Percentiles rank a stretch among this genome's conserved stretches.
These are phyloP conservation scores for Drosophila tani DNA, from an alignment of 1,140 invertebrate species.

Conservation along the genomic window DNA sequence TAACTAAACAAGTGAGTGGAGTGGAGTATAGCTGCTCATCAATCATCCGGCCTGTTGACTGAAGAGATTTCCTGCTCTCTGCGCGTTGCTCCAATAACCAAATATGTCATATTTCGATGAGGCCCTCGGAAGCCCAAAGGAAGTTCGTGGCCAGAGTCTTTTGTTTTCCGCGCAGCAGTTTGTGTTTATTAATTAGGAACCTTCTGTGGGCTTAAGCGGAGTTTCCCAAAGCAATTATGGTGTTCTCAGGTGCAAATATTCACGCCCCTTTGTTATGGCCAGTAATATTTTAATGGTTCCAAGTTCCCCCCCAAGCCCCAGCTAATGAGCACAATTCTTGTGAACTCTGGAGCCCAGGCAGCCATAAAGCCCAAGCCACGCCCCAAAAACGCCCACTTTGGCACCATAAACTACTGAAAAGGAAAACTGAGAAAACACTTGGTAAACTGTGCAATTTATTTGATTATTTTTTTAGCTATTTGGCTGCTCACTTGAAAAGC, in stretches of 20 bases:
- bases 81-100: slow-evolving; percentile 67
- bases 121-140: slow-evolving; percentile 19
- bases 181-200: slow-evolving; percentile 52
- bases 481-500: slow-evolving; percentile 48
- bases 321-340: slow-evolving; percentile 43
- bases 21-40: slow-evolving; percentile 52
- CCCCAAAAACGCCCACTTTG: slow-evolving; percentile 31
- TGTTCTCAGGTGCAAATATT: slow-evolving; percentile 50
- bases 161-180: slow-evolving; percentile 35
- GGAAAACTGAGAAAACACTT: slow-evolving; percentile 18
- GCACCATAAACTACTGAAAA: slow-evolving; percentile 64
- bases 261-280: slow-evolving; percentile 34
- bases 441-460: slow-evolving; percentile 44
- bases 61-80: slow-evolving; percentile 61
- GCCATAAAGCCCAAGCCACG: slow-evolving; percentile 22
- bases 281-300: slow-evolving; percentile 27
- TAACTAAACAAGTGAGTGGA: slow-evolving; percentile 40
- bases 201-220: not conserved
- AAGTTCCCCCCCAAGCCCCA: not conserved
- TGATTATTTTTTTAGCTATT: slow-evolving; percentile 31
- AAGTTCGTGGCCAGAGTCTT: slow-evolving; percentile 65
- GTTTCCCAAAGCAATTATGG: slow-evolving; percentile 16
- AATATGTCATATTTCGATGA: slow-evolving; percentile 50
- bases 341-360: slow-evolving; percentile 35
- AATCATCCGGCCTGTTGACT: slow-evolving; percentile 64